Conservation (phyloP, 2,797 vertebrate species). For the Acomys russatus region DNA sequence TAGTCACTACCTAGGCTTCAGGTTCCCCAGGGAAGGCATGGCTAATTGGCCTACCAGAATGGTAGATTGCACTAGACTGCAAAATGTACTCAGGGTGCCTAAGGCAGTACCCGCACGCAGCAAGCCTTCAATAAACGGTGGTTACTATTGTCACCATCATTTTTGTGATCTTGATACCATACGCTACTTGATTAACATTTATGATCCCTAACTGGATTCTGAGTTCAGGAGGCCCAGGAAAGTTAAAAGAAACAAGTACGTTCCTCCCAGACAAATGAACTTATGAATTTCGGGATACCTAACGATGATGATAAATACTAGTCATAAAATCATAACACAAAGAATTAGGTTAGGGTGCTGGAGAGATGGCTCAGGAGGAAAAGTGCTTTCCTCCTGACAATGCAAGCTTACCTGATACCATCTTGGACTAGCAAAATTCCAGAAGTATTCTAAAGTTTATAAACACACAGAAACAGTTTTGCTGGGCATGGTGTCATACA, state of each 20-base stretch:
- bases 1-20: neutral
- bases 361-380: neutral
- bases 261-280: neutral
- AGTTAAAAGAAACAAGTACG: neutral
- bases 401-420: neutral
- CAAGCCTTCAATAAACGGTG: neutral
- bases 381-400: neutral
- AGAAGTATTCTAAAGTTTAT: conserved; percentile 59
- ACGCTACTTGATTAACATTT: neutral
- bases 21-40: neutral
- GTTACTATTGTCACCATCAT: neutral
- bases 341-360: neutral
- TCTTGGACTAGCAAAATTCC: neutral
- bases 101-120: neutral
- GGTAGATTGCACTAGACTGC: neutral
- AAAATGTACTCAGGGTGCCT: neutral
- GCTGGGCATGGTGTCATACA: neutral
- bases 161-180: no score
- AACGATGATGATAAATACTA: neutral
- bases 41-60: neutral
- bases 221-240: neutral
- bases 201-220: neutral
- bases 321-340: neutral
- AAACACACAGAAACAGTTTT: neutral
- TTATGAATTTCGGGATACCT: neutral